phyloP scores from a whole-genome alignment of 2,888 invertebrate genomes.

The Hecatera dysodea region DNA sequence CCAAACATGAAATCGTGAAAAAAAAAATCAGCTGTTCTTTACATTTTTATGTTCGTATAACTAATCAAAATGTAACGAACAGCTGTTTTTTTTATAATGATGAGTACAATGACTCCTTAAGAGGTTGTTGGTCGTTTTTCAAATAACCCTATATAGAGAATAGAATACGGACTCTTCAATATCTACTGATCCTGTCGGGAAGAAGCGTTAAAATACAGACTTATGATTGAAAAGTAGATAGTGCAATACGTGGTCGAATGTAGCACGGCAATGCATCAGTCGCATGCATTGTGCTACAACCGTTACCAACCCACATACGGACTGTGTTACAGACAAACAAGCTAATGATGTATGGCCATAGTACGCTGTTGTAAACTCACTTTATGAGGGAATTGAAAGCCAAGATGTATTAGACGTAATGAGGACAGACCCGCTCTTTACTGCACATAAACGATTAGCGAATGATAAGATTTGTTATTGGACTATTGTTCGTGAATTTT shows the following conservation, averaged over 20 bases:
- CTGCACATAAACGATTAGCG: constrained; percentile 57
- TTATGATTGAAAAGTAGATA: constrained; percentile 65
- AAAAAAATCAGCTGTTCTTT: too few relatives aligned
- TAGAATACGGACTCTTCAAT: neutral
- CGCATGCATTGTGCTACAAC: constrained; percentile 84
- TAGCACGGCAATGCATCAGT: constrained; percentile 83
- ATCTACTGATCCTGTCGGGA: constrained; percentile 6
- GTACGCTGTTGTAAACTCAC: constrained; percentile 67
- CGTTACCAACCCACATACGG: constrained; percentile 86
- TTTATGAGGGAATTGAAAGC: constrained; percentile 74
- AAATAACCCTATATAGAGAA: too few relatives aligned
- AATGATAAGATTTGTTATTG: constrained; percentile 45
- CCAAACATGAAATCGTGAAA: too few relatives aligned
- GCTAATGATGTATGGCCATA: constrained; percentile 82
- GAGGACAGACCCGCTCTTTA: constrained; percentile 66
- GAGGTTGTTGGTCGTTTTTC: too few relatives aligned
- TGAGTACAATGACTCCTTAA: too few relatives aligned
- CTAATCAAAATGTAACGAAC: too few relatives aligned
- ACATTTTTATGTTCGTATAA: too few relatives aligned
- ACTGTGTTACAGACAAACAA: constrained; percentile 79
- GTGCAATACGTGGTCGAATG: constrained; percentile 72
- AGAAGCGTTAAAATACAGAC: constrained; percentile 47
- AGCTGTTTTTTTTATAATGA: too few relatives aligned
- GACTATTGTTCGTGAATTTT: constrained; percentile 25
- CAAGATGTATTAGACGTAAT: constrained; percentile 69